Percentiles rank a stretch among this genome's conserved stretches.
Conservation (phyloP, 1,140 invertebrate genomes). For the Cotesia chilonis region DNA sequence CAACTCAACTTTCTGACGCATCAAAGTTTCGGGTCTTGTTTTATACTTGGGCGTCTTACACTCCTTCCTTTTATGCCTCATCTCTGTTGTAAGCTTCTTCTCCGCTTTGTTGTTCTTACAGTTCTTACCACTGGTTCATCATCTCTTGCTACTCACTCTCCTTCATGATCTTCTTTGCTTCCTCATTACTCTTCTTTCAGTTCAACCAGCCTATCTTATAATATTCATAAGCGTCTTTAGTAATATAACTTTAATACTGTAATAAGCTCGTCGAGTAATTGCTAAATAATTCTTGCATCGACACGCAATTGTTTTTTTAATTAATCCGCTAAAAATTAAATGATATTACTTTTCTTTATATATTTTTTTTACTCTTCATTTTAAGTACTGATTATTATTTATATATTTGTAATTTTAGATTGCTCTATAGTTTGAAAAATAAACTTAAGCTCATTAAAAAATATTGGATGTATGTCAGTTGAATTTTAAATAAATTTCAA, state of each 20-base stretch:
- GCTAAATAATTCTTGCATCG: slow-evolving; percentile 6
- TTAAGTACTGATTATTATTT: no score
- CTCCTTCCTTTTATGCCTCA: no score
- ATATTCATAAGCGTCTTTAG: slow-evolving; percentile 29
- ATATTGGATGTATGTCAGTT: no score
- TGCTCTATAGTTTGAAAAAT: no score
- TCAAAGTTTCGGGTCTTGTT: slow-evolving; percentile 31
- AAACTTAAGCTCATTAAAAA: no score
- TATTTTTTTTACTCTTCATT: not conserved
- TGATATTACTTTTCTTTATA: not conserved
- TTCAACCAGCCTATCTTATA: not conserved
- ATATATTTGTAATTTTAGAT: no score
- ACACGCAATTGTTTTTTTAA: slow-evolving; percentile 9
- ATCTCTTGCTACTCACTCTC: not conserved
- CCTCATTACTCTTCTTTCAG: not conserved
- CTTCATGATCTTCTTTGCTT: slow-evolving; percentile 1
- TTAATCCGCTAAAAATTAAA: no score
- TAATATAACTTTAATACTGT: slow-evolving; percentile 15
- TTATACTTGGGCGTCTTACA: not conserved
- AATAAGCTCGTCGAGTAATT: slow-evolving; percentile 20
- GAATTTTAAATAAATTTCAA: no score
- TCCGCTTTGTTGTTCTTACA: no score
- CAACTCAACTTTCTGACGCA: slow-evolving; percentile 32
- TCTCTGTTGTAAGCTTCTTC: no score
- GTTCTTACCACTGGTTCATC: no score